Evolutionary conservation across 1,140 invertebrate species (phyloP).

Genomic region (Achroia grisella): DNA sequence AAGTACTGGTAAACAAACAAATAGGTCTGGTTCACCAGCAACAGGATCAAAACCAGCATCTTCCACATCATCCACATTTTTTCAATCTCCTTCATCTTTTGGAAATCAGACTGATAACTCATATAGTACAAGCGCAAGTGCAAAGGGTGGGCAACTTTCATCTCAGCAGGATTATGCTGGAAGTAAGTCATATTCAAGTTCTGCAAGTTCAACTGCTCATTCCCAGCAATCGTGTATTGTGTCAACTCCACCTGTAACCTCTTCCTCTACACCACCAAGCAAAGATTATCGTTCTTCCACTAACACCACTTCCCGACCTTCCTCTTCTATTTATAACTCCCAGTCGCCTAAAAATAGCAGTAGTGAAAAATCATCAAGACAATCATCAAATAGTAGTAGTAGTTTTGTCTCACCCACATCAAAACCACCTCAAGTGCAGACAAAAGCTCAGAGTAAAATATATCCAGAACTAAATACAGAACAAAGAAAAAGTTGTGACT

Average conservation of each 20-base stretch:
- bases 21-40: constrained; percentile 75
- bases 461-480: constrained; percentile 76
- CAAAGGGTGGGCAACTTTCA: constrained; percentile 73
- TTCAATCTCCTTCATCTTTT: constrained; percentile 76
- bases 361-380: constrained; percentile 57
- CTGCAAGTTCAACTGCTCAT: constrained; percentile 71
- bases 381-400: constrained; percentile 38
- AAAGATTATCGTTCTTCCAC: constrained; percentile 78
- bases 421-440: constrained; percentile 76
- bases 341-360: constrained; percentile 67
- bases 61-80: constrained; percentile 76
- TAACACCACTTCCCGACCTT: constrained; percentile 46
- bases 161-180: constrained; percentile 73
- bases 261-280: constrained; percentile 66
- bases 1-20: constrained; percentile 69
- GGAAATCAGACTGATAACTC: constrained; percentile 72
- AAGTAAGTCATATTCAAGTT: constrained; percentile 76
- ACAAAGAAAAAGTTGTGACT: constrained; percentile 73
- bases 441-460: constrained; percentile 81
- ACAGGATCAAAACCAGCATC: constrained; percentile 73
- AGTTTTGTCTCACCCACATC: constrained; percentile 74
- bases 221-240: constrained; percentile 82
- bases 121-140: constrained; percentile 73
- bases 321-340: constrained; percentile 67
- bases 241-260: constrained; percentile 75